These are phyloP conservation scores for Biston betularia DNA, from an alignment of 2,888 invertebrate genomes.

Conservation along the genomic window DNA sequence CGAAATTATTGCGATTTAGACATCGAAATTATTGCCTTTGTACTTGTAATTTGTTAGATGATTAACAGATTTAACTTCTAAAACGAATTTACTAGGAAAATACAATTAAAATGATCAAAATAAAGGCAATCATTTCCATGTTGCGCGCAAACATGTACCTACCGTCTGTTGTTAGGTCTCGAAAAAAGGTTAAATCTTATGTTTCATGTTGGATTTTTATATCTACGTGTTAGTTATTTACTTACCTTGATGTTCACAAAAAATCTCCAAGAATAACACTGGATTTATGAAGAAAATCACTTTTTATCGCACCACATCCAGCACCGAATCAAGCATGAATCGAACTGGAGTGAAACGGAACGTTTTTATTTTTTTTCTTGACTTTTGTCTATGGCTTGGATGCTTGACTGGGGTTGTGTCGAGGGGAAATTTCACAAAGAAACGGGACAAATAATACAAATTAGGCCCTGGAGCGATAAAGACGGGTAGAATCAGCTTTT, in stretches of 20 bases:
- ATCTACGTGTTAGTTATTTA: too few relatives aligned
- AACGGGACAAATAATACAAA: constrained; percentile 8
- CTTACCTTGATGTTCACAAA: too few relatives aligned
- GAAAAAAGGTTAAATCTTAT: too few relatives aligned
- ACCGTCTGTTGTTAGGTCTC: neutral
- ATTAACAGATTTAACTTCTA: constrained; percentile 21
- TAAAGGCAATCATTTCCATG: constrained; percentile 26
- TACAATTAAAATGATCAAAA: constrained; percentile 24
- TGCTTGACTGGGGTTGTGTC: neutral
- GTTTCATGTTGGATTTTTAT: too few relatives aligned
- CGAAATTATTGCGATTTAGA: constrained; percentile 1
- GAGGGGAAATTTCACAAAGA: too few relatives aligned
- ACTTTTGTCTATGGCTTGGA: neutral
- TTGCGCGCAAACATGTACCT: constrained; percentile 9
- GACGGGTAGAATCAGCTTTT: constrained; percentile 4
- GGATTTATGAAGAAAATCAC: too few relatives aligned
- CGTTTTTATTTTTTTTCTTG: neutral
- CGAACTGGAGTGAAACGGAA: neutral
- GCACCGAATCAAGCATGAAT: neutral
- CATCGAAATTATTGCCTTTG: constrained; percentile 3
- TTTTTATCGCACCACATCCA: neutral
- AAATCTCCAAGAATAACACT: too few relatives aligned
- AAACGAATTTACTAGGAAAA: constrained; percentile 25
- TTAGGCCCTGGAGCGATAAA: constrained; percentile 9
- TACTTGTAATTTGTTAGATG: constrained; percentile 7